Evolutionary conservation across 2,888 invertebrate genomes (phyloP).

Genomic region (Idaea dimidiata): DNA sequence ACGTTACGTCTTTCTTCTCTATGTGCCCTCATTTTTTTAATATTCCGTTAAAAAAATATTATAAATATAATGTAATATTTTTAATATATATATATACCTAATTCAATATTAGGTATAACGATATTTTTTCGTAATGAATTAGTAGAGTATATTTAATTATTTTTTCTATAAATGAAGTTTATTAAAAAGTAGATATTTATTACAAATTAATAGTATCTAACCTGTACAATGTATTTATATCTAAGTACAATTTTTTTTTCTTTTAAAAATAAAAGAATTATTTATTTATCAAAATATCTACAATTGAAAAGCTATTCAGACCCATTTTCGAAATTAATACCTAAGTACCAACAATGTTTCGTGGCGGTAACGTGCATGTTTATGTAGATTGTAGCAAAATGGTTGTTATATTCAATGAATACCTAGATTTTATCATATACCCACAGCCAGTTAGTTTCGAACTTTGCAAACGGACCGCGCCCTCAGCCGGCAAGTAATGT

Average conservation of each 20-base stretch:
- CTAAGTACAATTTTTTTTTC: no score
- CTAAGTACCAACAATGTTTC: not conserved
- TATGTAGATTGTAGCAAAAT: not conserved
- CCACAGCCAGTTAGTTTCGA: constrained; percentile 34
- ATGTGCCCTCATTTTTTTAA: constrained; percentile 14
- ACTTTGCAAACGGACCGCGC: constrained; percentile 59
- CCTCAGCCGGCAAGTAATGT: constrained; percentile 39
- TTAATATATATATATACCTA: no score
- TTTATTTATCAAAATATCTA: no score
- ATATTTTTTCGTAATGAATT: no score
- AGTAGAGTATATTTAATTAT: no score
- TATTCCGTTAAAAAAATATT: constrained; percentile 11
- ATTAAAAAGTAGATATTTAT: no score
- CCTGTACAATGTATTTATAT: no score
- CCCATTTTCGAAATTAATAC: not conserved
- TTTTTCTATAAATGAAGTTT: no score
- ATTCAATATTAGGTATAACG: no score
- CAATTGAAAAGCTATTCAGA: not conserved
- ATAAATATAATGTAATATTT: no score
- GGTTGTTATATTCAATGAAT: constrained; percentile 16
- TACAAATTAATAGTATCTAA: no score
- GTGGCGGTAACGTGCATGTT: constrained; percentile 8
- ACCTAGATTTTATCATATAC: constrained; percentile 20
- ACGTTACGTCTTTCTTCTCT: constrained; percentile 14
- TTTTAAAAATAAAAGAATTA: no score